Base-by-base conservation (phyloP, 64 coral and sea anemone genomes). In the Pocillopora damicornis region DNA sequence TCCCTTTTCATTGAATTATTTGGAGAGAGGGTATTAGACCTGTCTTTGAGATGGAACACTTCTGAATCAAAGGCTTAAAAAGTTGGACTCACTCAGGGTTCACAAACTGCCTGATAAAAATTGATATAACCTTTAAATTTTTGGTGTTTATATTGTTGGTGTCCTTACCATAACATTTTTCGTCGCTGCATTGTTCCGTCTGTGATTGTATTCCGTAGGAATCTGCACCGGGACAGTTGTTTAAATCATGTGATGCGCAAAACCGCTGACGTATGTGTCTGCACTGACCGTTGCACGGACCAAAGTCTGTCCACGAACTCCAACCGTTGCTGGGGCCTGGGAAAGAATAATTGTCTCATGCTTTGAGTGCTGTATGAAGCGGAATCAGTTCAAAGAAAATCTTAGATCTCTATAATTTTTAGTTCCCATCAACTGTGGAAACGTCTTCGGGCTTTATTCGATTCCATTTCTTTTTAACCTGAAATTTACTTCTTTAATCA, bases 241-340 rank as follows among this genome's bases (percentile, higher is more conserved):
- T 73, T 14, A 80, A 79, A 60, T 98, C 89, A 30, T 77, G 61
- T 84, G 92, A 98, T 56, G 91, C 82, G 56, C 95, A 98, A 86
- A 90, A 98, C 77, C 95, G 79, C 81, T 98, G 95, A 35, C 95
- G 89, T 15, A 66, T 37, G 58, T 98, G 93, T 35, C 75, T 61
- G 82, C 95, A 98, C 63, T 83, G 56, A 12, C 18, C 59, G 60
- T 86, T 80, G 65, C 95, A 98, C 63, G 95, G 95, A 23, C 89
- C 83, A 87, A 89, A 98, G 0, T 26, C 76, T 58, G 89, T 91
- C 95, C 95, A 98, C 4, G 75, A 68, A 30, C 92, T 98, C 92
- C 92, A 98, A 1, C 92, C 95, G 36, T 72, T 86, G 15, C 18
- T 69, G 65, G 73, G 60, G 74, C 79, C 92, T 93, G 36, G 7